These are phyloP conservation scores for Trypoxylus dichotomus DNA, from an alignment of 1,140 invertebrate species.

Conservation along the genomic window DNA sequence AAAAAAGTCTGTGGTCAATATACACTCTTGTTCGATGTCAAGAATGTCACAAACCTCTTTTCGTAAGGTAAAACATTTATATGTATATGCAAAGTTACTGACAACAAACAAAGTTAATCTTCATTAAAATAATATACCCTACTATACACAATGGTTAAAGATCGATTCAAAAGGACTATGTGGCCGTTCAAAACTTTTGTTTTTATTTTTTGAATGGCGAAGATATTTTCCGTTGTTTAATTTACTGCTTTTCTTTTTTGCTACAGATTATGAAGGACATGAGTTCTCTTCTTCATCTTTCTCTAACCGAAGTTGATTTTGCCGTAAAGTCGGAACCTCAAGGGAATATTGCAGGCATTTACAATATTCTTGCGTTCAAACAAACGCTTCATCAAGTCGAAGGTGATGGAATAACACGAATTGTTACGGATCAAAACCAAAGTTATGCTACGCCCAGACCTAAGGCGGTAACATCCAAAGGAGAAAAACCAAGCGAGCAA, in stretches of 20 bases:
- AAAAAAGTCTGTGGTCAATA: too few relatives aligned
- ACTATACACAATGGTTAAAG: too few relatives aligned
- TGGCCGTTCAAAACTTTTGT: background rate
- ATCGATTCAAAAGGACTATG: too few relatives aligned
- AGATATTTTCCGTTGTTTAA: background rate
- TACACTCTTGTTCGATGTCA: too few relatives aligned
- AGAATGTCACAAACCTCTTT: too few relatives aligned
- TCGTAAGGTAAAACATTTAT: too few relatives aligned
- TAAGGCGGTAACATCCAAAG: background rate
- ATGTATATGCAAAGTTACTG: too few relatives aligned
- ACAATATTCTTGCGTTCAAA: constrained; percentile 45
- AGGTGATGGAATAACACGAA: constrained; percentile 38
- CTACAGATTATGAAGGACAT: constrained; percentile 38
- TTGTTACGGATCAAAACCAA: constrained; percentile 29
- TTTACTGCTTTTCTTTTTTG: background rate
- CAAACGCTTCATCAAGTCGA: constrained; percentile 35
- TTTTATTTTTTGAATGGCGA: background rate
- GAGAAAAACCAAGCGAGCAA: constrained; percentile 6
- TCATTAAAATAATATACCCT: too few relatives aligned
- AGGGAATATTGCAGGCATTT: constrained; percentile 47
- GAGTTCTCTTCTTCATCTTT: background rate
- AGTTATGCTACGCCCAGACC: constrained; percentile 25
- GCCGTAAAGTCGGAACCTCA: constrained; percentile 38
- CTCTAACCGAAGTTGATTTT: constrained; percentile 30
- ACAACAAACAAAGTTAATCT: too few relatives aligned